These are phyloP conservation scores for Gambusia holbrooki DNA, from an alignment of 2,113 vertebrate species.

Conservation along the genomic window DNA sequence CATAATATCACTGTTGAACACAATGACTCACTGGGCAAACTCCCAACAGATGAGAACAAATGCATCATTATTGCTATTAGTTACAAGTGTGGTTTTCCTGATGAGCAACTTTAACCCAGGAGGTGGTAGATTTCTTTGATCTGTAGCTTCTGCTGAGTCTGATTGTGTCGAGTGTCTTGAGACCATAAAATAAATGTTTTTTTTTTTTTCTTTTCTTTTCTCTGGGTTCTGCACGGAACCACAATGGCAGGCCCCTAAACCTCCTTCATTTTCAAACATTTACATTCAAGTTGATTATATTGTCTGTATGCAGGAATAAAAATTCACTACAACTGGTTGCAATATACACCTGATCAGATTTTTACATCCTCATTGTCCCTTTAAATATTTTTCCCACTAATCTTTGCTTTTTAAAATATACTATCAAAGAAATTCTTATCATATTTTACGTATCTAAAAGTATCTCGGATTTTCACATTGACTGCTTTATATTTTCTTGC, in stretches of 20 bases:
- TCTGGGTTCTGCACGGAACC: not conserved
- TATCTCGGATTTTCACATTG: too few species aligned
- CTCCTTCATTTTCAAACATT: not conserved
- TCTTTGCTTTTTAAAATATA: too few species aligned
- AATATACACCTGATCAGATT: too few species aligned
- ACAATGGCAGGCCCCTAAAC: not conserved
- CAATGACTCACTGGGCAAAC: constrained; percentile 7
- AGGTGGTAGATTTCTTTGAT: not conserved
- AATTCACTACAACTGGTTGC: not conserved
- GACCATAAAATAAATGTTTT: too few species aligned
- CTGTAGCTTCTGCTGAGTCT: not conserved
- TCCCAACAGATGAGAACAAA: constrained; percentile 1
- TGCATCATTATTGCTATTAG: constrained; percentile 8
- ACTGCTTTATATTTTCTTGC: too few species aligned
- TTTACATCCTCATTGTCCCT: too few species aligned
- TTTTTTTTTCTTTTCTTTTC: too few species aligned
- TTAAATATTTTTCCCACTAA: too few species aligned
- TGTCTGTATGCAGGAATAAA: too few species aligned
- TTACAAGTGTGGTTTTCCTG: constrained; percentile 1
- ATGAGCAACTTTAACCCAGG: not conserved
- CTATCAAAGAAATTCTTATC: too few species aligned
- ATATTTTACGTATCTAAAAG: too few species aligned
- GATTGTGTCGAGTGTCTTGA: not conserved
- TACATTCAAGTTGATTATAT: not conserved
- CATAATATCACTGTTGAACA: not conserved